Evolutionary conservation across 2,888 invertebrate genomes (phyloP), one percentile per base, ranked within the genome.

Genomic region (Ctenicera cuprea): DNA sequence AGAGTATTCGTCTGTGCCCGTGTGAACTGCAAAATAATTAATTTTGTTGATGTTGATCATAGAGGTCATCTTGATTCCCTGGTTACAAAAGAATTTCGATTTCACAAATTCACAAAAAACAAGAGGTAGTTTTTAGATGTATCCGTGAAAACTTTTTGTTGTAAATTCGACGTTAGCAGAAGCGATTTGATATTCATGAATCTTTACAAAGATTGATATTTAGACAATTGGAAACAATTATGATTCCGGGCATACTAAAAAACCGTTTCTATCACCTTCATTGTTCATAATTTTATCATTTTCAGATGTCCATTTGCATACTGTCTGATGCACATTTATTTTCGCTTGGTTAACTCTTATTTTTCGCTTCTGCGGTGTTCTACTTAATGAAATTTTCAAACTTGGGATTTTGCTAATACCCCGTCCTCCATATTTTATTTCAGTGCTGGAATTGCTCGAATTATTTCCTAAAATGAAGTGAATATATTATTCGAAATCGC

Each of bases 271-370:
- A 50, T 50, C 50, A 50, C 50, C 26, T 22, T 18, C 16, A 26
- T 22, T 26, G 9, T 20, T 50, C 22, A 11, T 50, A 50, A 54
- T 54, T 54, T 30, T 54, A 54, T n/a, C 30, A 54, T 54, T 54
- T 50, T 54, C 54, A 30, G n/a, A 14, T 54, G 12, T 12, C 26
- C 33, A 54, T 54, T 30, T 54, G 33, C 54, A 54, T 30, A 54
- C 30, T 54, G 54, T 54, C 54, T 54, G 54, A 33, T 30, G 30
- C 54, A 54, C 26, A 18, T 54, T 52, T 30, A 11, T 50, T 54
- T 54, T 14, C 30, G 26, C 30, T 54, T 54, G 26, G 54, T 33
- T 54, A 54, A 22, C 30, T 30, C 14, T 12, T 54, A 30, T 30
- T 30, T 54, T 54, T 33, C 30, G 8, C 12, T 3, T 41, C 16